Conservation (phyloP, 2,797 vertebrate genomes). For the Lepus townsendii region DNA sequence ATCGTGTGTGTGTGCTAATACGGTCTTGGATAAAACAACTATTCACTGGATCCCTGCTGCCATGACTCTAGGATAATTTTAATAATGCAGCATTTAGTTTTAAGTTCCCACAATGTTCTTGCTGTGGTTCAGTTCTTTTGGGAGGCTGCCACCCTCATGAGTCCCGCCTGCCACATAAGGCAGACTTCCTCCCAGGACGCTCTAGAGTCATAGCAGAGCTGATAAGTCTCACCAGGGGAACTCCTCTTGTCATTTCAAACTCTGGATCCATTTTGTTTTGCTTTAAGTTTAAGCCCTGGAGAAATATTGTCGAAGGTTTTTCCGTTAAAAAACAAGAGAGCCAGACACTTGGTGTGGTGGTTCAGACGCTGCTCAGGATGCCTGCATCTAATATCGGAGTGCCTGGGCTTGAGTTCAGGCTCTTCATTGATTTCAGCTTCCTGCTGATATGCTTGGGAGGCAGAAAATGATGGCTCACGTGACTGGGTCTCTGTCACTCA, state of each 20-base stretch:
- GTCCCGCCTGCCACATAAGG: neutral
- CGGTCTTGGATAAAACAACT: neutral
- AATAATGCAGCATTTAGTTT: slow-evolving; percentile 4
- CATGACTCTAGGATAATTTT: neutral
- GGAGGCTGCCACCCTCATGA: neutral
- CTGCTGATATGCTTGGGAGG: too few relatives aligned
- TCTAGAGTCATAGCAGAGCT: neutral
- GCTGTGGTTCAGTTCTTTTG: neutral
- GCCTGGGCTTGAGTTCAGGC: too few relatives aligned
- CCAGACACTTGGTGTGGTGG: too few relatives aligned
- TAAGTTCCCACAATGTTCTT: slow-evolving; percentile 1
- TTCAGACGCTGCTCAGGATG: too few relatives aligned
- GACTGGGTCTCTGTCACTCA: too few relatives aligned
- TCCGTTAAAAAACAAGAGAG: neutral
- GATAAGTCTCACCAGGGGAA: neutral
- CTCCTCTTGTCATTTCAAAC: neutral
- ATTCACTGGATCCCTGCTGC: neutral
- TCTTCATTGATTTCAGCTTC: too few relatives aligned
- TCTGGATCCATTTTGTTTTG: slow-evolving; percentile 49
- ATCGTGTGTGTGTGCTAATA: neutral
- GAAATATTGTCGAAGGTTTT: neutral
- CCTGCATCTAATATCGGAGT: too few relatives aligned
- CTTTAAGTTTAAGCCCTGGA: slow-evolving; percentile 40
- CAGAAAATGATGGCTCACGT: too few relatives aligned
- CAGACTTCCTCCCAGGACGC: neutral